Conservation (phyloP, 2,113 vertebrate species). For the Rhea pennata region DNA sequence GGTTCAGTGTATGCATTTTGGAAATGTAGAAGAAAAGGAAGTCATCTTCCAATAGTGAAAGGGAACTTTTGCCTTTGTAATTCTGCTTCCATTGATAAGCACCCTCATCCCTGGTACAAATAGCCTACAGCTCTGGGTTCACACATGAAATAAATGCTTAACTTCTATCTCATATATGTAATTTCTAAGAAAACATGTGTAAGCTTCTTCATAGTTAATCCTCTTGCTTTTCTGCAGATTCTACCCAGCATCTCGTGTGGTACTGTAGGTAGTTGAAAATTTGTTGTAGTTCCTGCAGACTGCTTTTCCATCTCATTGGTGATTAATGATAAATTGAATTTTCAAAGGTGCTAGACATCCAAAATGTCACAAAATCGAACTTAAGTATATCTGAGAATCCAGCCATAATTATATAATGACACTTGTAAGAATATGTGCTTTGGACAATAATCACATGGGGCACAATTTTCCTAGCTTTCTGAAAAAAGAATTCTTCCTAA, state of each 20-base stretch:
- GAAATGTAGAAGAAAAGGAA: neutral
- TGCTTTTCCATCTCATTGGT: neutral
- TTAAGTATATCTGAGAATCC: neutral
- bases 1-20: neutral
- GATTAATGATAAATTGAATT: neutral
- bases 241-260: neutral
- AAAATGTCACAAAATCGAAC: neutral
- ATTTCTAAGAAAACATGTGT: neutral
- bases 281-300: neutral
- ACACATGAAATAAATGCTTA: neutral
- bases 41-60: neutral
- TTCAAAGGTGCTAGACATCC: neutral
- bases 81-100: neutral
- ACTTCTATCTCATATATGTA: fast-evolving
- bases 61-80: neutral
- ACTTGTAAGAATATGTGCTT: neutral
- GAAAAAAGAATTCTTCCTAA: too few species aligned
- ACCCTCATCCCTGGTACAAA: neutral
- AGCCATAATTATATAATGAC: neutral
- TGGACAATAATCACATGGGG: neutral
- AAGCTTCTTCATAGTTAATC: neutral
- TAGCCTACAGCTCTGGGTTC: neutral
- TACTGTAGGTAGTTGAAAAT: neutral
- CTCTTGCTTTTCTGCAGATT: neutral
- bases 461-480: too few species aligned